Evolutionary conservation across 2,113 vertebrate species (phyloP).

Genomic region (Sinocyclocheilus rhinocerous): DNA sequence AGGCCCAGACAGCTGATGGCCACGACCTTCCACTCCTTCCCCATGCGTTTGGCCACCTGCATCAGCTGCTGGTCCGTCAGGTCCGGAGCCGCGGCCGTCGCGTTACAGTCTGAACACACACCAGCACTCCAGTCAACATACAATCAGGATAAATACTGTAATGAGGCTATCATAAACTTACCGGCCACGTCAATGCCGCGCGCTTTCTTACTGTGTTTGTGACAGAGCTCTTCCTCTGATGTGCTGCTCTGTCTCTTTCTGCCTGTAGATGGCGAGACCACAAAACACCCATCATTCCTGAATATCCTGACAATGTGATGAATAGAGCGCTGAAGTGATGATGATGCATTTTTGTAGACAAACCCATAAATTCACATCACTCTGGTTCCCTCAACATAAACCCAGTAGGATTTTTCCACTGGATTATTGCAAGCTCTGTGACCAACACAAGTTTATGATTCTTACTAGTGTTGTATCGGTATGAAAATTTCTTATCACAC

Average conservation of each 20-base stretch:
- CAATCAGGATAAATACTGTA: background rate
- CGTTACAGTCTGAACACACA: background rate
- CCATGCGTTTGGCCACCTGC: slow-evolving; percentile 73
- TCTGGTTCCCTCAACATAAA: no score
- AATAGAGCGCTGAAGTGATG: background rate
- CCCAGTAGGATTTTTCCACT: no score
- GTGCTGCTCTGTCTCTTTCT: slow-evolving; percentile 65
- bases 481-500: no score
- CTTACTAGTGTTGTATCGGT: no score
- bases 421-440: no score
- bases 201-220: slow-evolving; percentile 67
- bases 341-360: background rate
- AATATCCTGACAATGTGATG: background rate
- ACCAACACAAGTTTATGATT: no score
- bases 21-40: slow-evolving; percentile 78
- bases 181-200: slow-evolving; percentile 68
- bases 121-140: background rate
- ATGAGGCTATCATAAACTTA: slow-evolving; percentile 44
- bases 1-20: slow-evolving; percentile 75
- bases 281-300: background rate
- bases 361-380: background rate
- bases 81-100: background rate
- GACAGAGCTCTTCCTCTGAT: slow-evolving; percentile 67
- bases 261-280: slow-evolving; percentile 48
- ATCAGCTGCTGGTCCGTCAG: slow-evolving; percentile 79